Conservation (phyloP, 2,888 invertebrate genomes). For the Metalampra italica region DNA sequence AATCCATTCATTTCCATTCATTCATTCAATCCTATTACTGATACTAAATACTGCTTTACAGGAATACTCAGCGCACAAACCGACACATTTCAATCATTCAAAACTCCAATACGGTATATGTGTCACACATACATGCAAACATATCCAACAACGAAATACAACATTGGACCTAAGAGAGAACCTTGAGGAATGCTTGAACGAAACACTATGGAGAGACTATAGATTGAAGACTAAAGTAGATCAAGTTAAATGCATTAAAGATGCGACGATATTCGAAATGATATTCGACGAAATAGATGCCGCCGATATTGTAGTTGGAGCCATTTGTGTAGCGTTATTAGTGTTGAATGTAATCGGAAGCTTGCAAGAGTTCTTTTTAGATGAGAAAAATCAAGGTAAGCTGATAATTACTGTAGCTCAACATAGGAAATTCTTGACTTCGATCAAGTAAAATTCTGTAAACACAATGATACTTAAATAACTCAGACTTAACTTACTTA, state of each 20-base stretch:
- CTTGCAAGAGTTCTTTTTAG: constrained; percentile 16
- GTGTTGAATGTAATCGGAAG: constrained; percentile 25
- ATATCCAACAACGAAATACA: constrained; percentile 20
- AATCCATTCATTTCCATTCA: too few relatives aligned
- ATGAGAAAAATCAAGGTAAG: constrained; percentile 9
- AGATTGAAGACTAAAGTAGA: constrained; percentile 43
- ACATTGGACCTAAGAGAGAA: constrained; percentile 26
- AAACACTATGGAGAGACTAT: constrained; percentile 44
- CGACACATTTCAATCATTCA: constrained; percentile 8
- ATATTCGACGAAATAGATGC: constrained; percentile 2
- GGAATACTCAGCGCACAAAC: constrained; percentile 6
- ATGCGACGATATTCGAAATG: neutral
- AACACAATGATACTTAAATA: too few relatives aligned
- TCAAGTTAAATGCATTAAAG: constrained; percentile 3
- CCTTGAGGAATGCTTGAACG: constrained; percentile 57
- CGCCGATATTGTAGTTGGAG: constrained; percentile 17
- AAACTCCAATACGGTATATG: constrained; percentile 4
- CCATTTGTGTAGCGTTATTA: constrained; percentile 19
- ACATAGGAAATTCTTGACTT: too few relatives aligned
- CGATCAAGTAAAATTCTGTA: too few relatives aligned
- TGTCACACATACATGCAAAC: constrained; percentile 33
- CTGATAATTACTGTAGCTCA: too few relatives aligned
- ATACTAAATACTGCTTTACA: constrained; percentile 4
- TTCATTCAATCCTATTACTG: too few relatives aligned
- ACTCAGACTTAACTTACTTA: too few relatives aligned